Evolutionary conservation across 2,113 vertebrate species (phyloP).

Genomic region (Rhizomys pruinosus): DNA sequence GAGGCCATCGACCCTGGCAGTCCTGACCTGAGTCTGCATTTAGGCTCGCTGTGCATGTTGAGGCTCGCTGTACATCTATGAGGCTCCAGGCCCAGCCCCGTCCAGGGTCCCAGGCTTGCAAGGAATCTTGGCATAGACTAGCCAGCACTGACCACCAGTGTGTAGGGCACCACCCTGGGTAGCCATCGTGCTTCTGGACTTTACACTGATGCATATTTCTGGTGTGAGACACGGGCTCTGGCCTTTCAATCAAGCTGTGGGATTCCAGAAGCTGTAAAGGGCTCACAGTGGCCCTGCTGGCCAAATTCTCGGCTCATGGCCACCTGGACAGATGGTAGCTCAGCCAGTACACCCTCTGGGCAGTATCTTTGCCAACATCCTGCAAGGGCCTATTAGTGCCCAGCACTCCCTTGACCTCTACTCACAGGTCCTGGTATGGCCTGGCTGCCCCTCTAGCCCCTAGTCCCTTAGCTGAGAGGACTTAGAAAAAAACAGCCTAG

Average conservation of each 20-base stretch:
- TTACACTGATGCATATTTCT: neutral
- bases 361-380: neutral
- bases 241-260: neutral
- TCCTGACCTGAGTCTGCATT: neutral
- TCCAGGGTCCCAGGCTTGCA: neutral
- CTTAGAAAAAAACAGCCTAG: neutral
- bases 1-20: neutral
- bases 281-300: neutral
- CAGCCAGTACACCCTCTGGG: neutral
- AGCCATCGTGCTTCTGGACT: neutral
- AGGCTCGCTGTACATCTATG: no score
- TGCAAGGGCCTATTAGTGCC: neutral
- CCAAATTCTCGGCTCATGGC: neutral
- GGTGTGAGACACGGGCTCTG: neutral
- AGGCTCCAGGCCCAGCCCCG: neutral
- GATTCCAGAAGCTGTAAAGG: neutral
- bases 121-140: fast-evolving
- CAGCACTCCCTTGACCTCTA: neutral
- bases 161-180: neutral
- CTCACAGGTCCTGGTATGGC: neutral
- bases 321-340: neutral
- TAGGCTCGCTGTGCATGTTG: neutral
- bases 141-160: neutral
- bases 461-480: neutral
- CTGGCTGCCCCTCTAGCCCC: neutral